These are phyloP conservation scores for Drosophila hydei DNA, from an alignment of 1,140 invertebrate genomes.

Conservation along the genomic window DNA sequence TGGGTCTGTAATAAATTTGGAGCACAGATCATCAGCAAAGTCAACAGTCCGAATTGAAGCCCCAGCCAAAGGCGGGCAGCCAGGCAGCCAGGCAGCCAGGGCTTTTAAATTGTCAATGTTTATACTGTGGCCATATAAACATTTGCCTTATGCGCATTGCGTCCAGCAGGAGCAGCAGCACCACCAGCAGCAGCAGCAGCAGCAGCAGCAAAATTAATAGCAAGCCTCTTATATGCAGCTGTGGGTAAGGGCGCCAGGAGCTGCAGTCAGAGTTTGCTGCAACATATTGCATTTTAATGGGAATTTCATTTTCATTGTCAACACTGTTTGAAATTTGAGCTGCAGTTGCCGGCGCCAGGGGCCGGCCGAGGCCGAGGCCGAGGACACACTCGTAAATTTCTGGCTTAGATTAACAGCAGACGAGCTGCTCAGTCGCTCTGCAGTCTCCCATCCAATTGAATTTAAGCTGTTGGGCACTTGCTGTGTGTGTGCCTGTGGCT, in stretches of 20 bases:
- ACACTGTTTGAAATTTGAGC: conserved; percentile 78
- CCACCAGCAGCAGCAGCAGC: neutral
- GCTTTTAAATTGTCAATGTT: conserved; percentile 54
- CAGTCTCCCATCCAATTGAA: conserved; percentile 53
- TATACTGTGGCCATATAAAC: conserved; percentile 56
- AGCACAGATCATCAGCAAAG: conserved; percentile 24
- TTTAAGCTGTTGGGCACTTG: conserved; percentile 40
- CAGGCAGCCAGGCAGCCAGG: neutral
- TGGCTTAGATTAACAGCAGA: conserved; percentile 63
- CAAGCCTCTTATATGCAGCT: conserved; percentile 2
- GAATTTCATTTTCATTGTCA: conserved; percentile 82
- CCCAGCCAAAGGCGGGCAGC: neutral
- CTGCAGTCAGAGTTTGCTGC: conserved; percentile 42
- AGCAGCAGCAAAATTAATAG: conserved; percentile 31
- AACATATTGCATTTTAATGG: conserved; percentile 82
- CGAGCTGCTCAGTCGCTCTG: conserved; percentile 23
- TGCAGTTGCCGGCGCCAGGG: conserved; percentile 1
- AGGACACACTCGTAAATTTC: conserved; percentile 62
- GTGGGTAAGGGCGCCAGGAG: neutral
- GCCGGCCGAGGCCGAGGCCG: neutral
- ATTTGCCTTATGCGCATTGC: conserved; percentile 34
- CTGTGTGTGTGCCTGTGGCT: conserved; percentile 24
- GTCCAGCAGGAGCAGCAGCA: conserved; percentile 4
- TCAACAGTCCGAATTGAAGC: conserved; percentile 21
- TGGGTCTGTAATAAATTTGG: conserved; percentile 25